phyloP scores from a whole-genome alignment of 2,113 vertebrate genomes.

The Scytalopus superciliaris region DNA sequence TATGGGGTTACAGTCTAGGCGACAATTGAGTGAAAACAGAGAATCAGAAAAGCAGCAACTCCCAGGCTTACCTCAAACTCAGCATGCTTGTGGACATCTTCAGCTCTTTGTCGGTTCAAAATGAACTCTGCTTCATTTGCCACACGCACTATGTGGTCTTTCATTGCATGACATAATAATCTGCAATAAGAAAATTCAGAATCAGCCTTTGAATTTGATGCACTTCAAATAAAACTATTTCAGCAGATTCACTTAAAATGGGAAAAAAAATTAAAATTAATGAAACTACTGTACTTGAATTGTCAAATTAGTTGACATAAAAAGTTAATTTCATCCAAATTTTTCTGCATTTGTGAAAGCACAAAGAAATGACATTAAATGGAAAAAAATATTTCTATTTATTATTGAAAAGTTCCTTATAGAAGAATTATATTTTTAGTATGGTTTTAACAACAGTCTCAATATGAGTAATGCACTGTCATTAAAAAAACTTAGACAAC shows the following conservation, averaged over 20 bases:
- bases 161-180: slow-evolving; percentile 96
- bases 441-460: neutral
- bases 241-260: neutral
- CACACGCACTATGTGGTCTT: slow-evolving; percentile 97
- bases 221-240: neutral
- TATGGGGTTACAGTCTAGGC: neutral
- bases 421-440: neutral
- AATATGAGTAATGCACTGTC: neutral
- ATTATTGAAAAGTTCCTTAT: neutral
- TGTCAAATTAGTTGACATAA: neutral
- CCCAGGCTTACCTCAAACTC: slow-evolving; percentile 91
- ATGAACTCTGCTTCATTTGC: slow-evolving; percentile 99
- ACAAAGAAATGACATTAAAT: neutral
- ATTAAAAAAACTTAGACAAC: neutral
- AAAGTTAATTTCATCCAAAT: neutral
- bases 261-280: neutral
- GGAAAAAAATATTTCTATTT: neutral
- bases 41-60: neutral
- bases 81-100: slow-evolving; percentile 97
- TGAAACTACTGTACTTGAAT: neutral
- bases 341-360: neutral
- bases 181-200: slow-evolving; percentile 66
- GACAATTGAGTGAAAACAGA: slow-evolving; percentile 50
- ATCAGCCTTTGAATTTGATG: neutral
- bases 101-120: slow-evolving; percentile 94